Base-by-base conservation (phyloP, 2,113 vertebrate genomes). In the Coptodon rendalli region DNA sequence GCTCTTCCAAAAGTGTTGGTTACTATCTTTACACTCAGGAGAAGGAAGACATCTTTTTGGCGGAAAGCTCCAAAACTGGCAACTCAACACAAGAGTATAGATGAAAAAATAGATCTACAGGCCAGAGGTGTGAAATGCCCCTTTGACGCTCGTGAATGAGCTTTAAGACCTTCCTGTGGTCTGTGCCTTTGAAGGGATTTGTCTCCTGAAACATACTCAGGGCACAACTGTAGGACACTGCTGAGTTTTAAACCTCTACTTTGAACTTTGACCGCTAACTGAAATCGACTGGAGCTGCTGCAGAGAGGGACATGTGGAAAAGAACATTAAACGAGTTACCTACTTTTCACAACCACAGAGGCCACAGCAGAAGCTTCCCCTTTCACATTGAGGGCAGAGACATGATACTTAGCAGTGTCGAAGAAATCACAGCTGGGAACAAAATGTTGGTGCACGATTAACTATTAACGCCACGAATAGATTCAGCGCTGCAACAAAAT, bases 341-440 rank as follows among this genome's bases (percentile, higher is more conserved):
- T 97, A 99, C 99, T 97, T 96, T 99, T 99, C 40, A 99, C 96
- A 90, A 99, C 98, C 36, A 99, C 57, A 0, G 98, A 97, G n/a
- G 98, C 97, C 50, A 97, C 97, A 13, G 95, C 96, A 0, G 99
- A 99, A 71, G 95, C 86, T 89, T 99, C 98, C 91, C 98, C 99
- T 96, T 98, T 99, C 19, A 98, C 94, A 2, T 99, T 99, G 95
- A 99, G 98, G 7, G 97, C 98, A 6, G 98, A 99, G 79, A 95
- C 96, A n/a, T 94, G 94, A 90, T 99, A 99, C 89, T 98, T 97
- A 86, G 99, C 99, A 1, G 96, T 99, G 94, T 99, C 99, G 0
- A 97, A 96, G 95, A 99, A 99, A 83, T 97, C 96, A 93, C 99
- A 99, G 45, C 99, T 99, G 95, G 10, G 93, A 93, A 50, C 34